Evolutionary conservation across 2,797 vertebrate species (phyloP).

Genomic region (Acestrorhynchus altus): DNA sequence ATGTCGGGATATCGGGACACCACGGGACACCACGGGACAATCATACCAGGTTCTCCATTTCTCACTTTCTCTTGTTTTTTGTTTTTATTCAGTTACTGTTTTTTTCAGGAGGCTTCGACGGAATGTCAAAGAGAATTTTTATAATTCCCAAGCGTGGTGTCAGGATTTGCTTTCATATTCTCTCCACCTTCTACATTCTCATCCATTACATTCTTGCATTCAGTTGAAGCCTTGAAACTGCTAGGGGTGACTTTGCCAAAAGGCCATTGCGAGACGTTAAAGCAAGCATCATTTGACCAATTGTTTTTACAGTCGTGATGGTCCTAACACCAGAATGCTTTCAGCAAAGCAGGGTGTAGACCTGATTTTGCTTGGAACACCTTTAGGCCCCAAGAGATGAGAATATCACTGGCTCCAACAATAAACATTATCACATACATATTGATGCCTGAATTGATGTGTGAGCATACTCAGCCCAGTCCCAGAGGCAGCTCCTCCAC

Average conservation of each 20-base stretch:
- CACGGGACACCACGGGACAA: constrained; percentile 27
- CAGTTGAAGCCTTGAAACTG: not conserved
- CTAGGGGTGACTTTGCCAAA: not conserved
- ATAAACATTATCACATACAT: constrained; percentile 42
- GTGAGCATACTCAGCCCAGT: constrained; percentile 25
- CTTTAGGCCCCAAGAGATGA: constrained; percentile 12
- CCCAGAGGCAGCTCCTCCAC: constrained; percentile 28
- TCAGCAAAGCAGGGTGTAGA: not conserved
- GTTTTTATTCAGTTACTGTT: constrained; percentile 24
- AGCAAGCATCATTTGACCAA: not conserved
- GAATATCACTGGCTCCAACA: constrained; percentile 25
- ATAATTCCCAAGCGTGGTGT: constrained; percentile 21
- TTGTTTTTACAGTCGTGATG: not conserved
- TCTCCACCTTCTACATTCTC: not conserved
- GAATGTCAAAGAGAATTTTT: constrained; percentile 31
- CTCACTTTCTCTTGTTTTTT: constrained; percentile 1
- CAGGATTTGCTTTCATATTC: constrained; percentile 3
- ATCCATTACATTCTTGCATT: not conserved
- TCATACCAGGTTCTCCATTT: constrained; percentile 17
- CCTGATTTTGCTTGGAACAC: constrained; percentile 29
- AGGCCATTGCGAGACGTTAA: not conserved
- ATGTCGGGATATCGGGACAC: constrained; percentile 29
- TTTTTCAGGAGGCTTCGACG: constrained; percentile 5
- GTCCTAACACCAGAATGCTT: not conserved
- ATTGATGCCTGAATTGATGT: constrained; percentile 43